Evolutionary conservation across 64 coral and sea anemone genomes (phyloP).

Genomic region (Actinia tenebrosa): DNA sequence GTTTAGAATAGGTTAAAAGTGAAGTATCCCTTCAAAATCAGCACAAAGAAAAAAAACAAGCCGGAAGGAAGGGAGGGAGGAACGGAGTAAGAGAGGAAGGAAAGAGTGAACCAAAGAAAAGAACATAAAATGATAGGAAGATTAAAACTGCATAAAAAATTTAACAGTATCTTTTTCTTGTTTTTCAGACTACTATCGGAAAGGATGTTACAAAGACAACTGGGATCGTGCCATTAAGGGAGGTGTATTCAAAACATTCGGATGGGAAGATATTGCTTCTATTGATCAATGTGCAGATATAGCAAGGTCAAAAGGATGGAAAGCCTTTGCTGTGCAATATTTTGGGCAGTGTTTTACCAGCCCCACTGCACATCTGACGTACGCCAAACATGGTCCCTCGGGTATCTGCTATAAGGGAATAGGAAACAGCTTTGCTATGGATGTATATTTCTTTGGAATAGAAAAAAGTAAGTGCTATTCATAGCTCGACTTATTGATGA

Average conservation of each 20-base stretch:
- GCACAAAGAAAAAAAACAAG: no score
- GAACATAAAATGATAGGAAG: no score
- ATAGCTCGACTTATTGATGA: no score
- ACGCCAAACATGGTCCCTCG: background rate
- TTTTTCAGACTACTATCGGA: background rate
- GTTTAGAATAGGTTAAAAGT: no score
- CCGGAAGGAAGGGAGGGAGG: no score
- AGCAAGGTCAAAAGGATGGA: background rate
- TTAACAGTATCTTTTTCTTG: background rate
- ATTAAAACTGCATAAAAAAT: background rate
- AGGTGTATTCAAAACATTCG: background rate
- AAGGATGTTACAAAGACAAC: background rate
- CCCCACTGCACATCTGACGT: background rate
- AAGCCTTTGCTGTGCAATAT: background rate
- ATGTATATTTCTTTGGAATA: conserved; percentile 1
- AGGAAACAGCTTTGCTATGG: background rate
- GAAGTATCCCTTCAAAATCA: no score
- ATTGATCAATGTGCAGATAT: background rate
- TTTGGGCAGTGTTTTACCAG: conserved; percentile 11
- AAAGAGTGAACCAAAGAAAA: no score
- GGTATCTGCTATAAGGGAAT: background rate
- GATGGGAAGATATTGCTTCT: background rate
- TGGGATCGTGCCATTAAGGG: background rate
- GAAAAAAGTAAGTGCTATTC: background rate
- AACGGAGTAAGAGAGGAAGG: no score